These are phyloP conservation scores for Paratrypauchen microcephalus DNA, from an alignment of 2,797 vertebrate genomes.

Conservation along the genomic window DNA sequence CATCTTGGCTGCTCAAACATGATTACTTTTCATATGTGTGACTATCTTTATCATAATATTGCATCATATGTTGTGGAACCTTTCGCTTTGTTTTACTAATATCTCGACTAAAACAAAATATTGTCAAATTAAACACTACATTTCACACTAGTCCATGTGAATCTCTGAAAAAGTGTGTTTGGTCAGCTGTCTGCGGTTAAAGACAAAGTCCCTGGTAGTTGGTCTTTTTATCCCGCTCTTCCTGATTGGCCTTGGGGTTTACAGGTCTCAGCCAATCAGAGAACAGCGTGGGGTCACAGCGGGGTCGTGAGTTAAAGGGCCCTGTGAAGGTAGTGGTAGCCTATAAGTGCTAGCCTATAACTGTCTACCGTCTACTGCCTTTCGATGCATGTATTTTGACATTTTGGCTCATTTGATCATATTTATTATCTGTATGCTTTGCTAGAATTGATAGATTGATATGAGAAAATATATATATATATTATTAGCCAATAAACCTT, in stretches of 20 bases:
- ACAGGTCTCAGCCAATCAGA: conserved; percentile 44
- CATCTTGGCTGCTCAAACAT: not conserved
- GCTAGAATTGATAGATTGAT: too few species aligned
- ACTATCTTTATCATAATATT: not conserved
- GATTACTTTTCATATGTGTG: not conserved
- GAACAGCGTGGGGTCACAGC: conserved; percentile 45
- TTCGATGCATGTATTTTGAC: conserved; percentile 9
- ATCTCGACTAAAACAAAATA: not conserved
- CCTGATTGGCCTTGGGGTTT: conserved; percentile 34
- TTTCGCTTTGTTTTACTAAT: not conserved
- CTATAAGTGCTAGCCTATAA: too few species aligned
- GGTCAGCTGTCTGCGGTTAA: conserved; percentile 48
- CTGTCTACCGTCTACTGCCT: not conserved
- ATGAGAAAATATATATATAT: too few species aligned
- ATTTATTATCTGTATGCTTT: not conserved
- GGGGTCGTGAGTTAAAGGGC: conserved; percentile 38
- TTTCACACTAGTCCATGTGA: not conserved
- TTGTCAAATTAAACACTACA: not conserved
- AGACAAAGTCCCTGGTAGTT: conserved; percentile 23
- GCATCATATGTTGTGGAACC: too few species aligned
- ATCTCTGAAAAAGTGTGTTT: conserved; percentile 25
- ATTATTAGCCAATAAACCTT: too few species aligned
- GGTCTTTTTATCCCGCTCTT: not conserved
- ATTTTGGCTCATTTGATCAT: not conserved
- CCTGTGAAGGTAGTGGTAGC: conserved; percentile 16